These are phyloP conservation scores for Lutraria lutraria DNA, from an alignment of 2,888 invertebrate genomes.

Conservation along the genomic window DNA sequence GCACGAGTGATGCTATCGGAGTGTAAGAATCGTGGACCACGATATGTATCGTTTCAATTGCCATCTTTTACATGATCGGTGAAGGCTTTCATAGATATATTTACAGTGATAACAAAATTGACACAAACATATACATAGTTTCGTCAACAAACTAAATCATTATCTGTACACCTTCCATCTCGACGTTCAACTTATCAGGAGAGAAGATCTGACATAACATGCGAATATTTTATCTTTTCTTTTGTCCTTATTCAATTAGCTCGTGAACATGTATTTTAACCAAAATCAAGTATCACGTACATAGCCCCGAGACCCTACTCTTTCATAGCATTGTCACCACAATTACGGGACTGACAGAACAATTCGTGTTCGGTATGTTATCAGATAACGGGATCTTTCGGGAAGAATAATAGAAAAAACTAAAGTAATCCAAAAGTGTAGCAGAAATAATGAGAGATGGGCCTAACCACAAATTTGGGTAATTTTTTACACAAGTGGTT, in stretches of 20 bases:
- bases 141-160: background rate
- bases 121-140: background rate
- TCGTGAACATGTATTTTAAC: conserved; percentile 21
- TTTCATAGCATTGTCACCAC: conserved; percentile 19
- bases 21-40: background rate
- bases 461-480: conserved; percentile 16
- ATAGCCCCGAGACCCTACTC: conserved; percentile 19
- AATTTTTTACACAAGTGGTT: conserved; percentile 8
- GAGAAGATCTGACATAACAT: background rate
- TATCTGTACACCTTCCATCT: conserved; percentile 5
- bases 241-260: conserved; percentile 1
- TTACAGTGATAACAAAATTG: background rate
- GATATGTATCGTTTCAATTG: background rate
- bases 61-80: background rate
- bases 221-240: conserved; percentile 9
- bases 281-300: background rate
- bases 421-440: conserved; percentile 27
- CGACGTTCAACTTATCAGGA: background rate
- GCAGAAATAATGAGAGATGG: conserved; percentile 26
- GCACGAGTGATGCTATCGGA: background rate
- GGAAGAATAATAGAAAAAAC: conserved; percentile 24
- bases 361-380: conserved; percentile 23
- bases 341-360: conserved; percentile 23
- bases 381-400: conserved; percentile 14
- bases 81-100: background rate